Conservation (phyloP, 2,888 invertebrate genomes). For the Cephus spinipes region DNA sequence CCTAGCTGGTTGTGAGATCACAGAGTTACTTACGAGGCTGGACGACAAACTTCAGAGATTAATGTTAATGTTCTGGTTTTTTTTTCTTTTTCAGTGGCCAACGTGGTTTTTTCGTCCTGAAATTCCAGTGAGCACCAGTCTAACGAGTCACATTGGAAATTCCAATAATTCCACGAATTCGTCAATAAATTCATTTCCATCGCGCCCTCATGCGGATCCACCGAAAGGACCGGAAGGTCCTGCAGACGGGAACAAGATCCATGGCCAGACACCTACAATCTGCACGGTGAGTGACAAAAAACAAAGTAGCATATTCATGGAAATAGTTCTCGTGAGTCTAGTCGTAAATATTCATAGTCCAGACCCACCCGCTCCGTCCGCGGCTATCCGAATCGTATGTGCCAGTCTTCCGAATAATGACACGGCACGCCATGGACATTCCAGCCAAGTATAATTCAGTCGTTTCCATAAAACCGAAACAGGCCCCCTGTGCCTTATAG, state of each 20-base stretch:
- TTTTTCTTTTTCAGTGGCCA: slow-evolving; percentile 52
- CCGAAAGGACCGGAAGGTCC: slow-evolving; percentile 42
- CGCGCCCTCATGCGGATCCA: slow-evolving; percentile 43
- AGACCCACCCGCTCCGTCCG: background rate
- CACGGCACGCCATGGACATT: background rate
- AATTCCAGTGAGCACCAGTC: slow-evolving; percentile 42
- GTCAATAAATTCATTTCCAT: slow-evolving; percentile 29
- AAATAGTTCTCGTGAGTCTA: background rate
- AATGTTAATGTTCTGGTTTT: slow-evolving; percentile 6
- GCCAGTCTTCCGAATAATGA: background rate
- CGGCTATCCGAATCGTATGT: background rate
- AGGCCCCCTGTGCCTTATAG: background rate
- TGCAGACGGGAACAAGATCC: slow-evolving; percentile 50
- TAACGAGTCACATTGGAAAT: slow-evolving; percentile 41
- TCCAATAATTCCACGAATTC: slow-evolving; percentile 31
- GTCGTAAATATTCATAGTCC: background rate
- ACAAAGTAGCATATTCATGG: background rate
- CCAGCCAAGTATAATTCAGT: background rate
- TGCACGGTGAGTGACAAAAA: slow-evolving; percentile 54
- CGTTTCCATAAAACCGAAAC: background rate
- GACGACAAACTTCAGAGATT: background rate
- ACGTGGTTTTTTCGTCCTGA: slow-evolving; percentile 60
- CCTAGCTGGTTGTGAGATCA: background rate
- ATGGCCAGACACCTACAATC: slow-evolving; percentile 61
- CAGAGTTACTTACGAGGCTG: background rate